A percentile compares a stretch with the other conserved stretches of the same genome.
phyloP scores from a whole-genome alignment of 2,797 vertebrate species.

The Steatocranus sp. region DNA sequence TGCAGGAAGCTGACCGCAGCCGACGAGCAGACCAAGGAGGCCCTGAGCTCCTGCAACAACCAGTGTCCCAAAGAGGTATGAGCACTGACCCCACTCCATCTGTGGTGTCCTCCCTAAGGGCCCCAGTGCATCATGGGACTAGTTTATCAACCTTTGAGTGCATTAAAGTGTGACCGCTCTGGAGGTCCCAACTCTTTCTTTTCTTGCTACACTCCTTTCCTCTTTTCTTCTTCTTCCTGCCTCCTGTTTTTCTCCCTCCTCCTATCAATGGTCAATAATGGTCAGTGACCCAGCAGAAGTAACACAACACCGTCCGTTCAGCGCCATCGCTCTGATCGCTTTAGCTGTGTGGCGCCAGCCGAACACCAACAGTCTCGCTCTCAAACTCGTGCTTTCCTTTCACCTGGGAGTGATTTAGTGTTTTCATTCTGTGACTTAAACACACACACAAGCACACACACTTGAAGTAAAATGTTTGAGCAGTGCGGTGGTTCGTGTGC shows the following conservation, averaged over 20 bases:
- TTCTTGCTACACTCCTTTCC: not conserved
- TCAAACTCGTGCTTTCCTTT: not conserved
- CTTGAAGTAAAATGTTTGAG: not conserved
- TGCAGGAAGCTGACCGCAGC: conserved; percentile 49
- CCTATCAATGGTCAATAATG: not conserved
- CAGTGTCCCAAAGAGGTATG: conserved; percentile 67
- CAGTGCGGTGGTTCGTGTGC: not conserved
- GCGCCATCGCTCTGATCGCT: not conserved
- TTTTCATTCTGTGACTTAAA: conserved; percentile 11
- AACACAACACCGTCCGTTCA: not conserved
- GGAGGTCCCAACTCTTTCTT: not conserved
- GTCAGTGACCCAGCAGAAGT: not conserved
- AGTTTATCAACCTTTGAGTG: not conserved
- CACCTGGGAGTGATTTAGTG: conserved; percentile 42
- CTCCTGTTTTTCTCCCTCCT: not conserved
- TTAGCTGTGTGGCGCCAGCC: not conserved
- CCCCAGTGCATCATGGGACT: not conserved
- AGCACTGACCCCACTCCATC: not conserved
- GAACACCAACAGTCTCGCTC: not conserved
- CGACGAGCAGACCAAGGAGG: conserved; percentile 19
- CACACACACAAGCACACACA: not conserved
- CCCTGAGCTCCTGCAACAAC: conserved; percentile 58
- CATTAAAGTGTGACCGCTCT: rapidly evolving
- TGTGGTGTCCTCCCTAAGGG: not conserved
- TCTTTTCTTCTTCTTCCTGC: not conserved